Conservation (phyloP, 1,140 invertebrate species). For the Eufriesea mexicana region DNA sequence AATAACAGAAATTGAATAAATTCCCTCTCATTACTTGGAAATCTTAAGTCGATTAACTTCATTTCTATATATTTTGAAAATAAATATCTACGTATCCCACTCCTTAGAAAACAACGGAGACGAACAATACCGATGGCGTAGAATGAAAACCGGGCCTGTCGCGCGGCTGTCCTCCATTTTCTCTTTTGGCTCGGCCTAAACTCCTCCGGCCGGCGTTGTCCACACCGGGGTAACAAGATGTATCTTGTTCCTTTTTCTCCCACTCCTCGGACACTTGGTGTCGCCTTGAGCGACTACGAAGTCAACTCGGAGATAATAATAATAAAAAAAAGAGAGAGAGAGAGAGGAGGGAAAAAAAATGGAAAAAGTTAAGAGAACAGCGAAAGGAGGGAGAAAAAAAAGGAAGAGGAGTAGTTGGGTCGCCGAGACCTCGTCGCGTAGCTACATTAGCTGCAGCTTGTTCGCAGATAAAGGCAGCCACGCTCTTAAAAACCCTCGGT, state of each 20-base stretch:
- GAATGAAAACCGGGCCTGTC: neutral
- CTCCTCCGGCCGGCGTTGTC: slow-evolving; percentile 5
- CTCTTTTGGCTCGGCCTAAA: neutral
- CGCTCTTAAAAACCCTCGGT: slow-evolving; percentile 73
- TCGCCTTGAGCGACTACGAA: slow-evolving; percentile 25
- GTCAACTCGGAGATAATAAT: slow-evolving; percentile 34
- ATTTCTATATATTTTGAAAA: too few species aligned
- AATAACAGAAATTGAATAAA: too few species aligned
- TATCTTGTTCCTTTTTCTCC: slow-evolving; percentile 20
- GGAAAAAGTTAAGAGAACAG: neutral
- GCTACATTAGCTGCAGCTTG: slow-evolving; percentile 77
- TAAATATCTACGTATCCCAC: too few species aligned
- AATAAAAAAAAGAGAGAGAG: slow-evolving; percentile 26
- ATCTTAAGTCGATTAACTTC: too few species aligned
- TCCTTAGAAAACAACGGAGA: neutral
- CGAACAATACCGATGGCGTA: neutral
- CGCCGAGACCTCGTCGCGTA: slow-evolving; percentile 55
- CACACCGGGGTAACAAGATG: slow-evolving; percentile 19
- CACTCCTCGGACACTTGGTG: slow-evolving; percentile 16
- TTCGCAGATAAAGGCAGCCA: slow-evolving; percentile 73
- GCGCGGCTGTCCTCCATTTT: neutral
- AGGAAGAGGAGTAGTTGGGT: slow-evolving; percentile 31
- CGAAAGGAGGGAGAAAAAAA: neutral
- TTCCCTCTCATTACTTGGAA: too few species aligned
- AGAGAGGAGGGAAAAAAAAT: neutral